Conservation (phyloP, 2,888 invertebrate genomes). For the Diarsia mendica region DNA sequence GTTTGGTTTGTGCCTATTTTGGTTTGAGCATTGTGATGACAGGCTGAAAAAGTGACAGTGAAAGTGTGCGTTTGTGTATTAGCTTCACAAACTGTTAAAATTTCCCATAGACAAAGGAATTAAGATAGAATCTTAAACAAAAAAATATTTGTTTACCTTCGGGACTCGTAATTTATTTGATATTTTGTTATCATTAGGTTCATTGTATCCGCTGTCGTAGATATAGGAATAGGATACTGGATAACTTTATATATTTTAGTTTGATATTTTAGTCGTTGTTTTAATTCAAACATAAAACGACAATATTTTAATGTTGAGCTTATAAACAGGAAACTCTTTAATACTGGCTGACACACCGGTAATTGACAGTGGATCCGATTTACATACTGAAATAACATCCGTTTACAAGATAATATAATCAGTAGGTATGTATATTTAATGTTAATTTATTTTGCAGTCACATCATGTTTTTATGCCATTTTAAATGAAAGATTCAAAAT, state of each 20-base stretch:
- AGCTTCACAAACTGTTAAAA: background rate
- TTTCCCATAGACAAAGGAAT: background rate
- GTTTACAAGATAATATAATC: background rate
- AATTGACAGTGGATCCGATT: slow-evolving; percentile 14
- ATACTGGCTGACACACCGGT: background rate
- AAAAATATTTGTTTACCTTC: background rate
- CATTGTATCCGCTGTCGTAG: background rate
- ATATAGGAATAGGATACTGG: background rate
- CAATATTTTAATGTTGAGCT: background rate
- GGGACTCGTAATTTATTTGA: background rate
- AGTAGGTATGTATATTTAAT: background rate
- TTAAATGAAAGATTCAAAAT: background rate
- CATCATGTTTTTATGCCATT: background rate
- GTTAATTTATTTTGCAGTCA: background rate
- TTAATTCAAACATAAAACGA: background rate
- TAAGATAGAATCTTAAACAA: background rate
- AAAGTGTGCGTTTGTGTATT: background rate
- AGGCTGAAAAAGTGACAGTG: background rate
- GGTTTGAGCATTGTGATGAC: background rate
- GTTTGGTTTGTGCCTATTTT: slow-evolving; percentile 19
- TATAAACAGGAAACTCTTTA: background rate
- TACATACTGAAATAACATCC: background rate
- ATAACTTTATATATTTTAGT: background rate
- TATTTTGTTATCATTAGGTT: background rate
- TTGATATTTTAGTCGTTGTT: background rate